Percentiles rank a stretch among this genome's conserved stretches.
These are phyloP conservation scores for Gobiocypris rarus DNA, from an alignment of 2,113 vertebrate species.

Conservation along the genomic window DNA sequence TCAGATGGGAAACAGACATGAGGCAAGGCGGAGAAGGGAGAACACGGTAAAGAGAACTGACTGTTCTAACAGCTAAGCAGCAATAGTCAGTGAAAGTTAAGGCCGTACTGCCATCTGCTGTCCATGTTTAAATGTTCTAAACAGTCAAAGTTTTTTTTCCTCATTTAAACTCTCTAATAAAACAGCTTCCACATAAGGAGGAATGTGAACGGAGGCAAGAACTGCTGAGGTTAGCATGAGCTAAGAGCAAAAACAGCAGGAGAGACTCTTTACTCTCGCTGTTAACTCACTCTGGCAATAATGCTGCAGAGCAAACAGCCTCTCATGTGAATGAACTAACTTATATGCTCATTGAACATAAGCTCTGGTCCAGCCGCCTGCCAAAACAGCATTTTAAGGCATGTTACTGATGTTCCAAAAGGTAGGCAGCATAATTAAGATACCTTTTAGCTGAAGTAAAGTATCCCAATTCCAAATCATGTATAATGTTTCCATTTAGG, in stretches of 20 bases:
- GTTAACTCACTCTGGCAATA: neutral
- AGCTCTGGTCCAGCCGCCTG: neutral
- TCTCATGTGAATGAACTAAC: neutral
- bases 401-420: neutral
- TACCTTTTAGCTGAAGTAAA: neutral
- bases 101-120: conserved; percentile 41
- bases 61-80: conserved; percentile 7
- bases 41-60: neutral
- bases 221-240: conserved; percentile 34
- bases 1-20: neutral
- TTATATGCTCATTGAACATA: neutral
- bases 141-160: neutral
- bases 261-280: neutral
- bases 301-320: neutral
- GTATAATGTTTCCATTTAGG: neutral
- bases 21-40: neutral
- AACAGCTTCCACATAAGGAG: conserved; percentile 15
- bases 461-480: neutral
- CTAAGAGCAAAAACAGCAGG: conserved; percentile 32
- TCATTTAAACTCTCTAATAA: conserved; percentile 4
- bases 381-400: conserved; percentile 3
- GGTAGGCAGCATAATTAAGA: neutral
- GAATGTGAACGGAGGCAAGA: conserved; percentile 22
- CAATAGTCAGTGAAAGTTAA: neutral
- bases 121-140: neutral